Percentiles rank a stretch among this genome's conserved stretches.
Conservation (phyloP, 2,113 vertebrate genomes). For the Zosterops lateralis region DNA sequence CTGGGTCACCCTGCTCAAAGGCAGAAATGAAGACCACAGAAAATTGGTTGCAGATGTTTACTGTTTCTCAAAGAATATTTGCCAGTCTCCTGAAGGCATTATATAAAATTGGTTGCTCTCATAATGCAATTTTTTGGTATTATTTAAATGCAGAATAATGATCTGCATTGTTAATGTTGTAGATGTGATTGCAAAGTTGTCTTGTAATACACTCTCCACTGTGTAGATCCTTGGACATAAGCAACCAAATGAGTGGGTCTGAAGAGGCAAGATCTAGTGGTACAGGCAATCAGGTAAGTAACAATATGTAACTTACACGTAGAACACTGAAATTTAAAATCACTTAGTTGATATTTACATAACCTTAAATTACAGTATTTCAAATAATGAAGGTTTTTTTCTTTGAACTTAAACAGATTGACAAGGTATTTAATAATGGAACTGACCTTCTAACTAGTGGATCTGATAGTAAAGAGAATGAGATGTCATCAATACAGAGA, state of each 20-base stretch:
- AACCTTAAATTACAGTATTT: neutral
- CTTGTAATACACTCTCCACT: slow-evolving; percentile 8
- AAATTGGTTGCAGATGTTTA: neutral
- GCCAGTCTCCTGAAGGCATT: neutral
- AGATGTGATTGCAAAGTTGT: neutral
- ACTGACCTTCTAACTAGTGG: slow-evolving; percentile 73
- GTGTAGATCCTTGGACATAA: slow-evolving; percentile 83
- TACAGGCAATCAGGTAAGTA: slow-evolving; percentile 81
- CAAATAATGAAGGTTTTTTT: neutral
- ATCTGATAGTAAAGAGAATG: slow-evolving; percentile 85
- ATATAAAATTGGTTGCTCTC: neutral
- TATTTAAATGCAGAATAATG: neutral
- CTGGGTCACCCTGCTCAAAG: neutral
- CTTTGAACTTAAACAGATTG: slow-evolving; percentile 78
- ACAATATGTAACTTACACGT: neutral
- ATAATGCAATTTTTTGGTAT: neutral
- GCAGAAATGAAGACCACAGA: neutral
- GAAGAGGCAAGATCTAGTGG: slow-evolving; percentile 81
- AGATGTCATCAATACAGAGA: slow-evolving; percentile 77
- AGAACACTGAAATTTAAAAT: neutral
- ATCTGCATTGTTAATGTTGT: neutral
- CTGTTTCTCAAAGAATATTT: neutral
- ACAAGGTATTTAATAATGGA: slow-evolving; percentile 85
- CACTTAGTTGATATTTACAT: neutral
- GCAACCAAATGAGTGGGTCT: slow-evolving; percentile 78